Base-by-base conservation (phyloP, 1,140 invertebrate species). In the Procambarus virginalis region DNA sequence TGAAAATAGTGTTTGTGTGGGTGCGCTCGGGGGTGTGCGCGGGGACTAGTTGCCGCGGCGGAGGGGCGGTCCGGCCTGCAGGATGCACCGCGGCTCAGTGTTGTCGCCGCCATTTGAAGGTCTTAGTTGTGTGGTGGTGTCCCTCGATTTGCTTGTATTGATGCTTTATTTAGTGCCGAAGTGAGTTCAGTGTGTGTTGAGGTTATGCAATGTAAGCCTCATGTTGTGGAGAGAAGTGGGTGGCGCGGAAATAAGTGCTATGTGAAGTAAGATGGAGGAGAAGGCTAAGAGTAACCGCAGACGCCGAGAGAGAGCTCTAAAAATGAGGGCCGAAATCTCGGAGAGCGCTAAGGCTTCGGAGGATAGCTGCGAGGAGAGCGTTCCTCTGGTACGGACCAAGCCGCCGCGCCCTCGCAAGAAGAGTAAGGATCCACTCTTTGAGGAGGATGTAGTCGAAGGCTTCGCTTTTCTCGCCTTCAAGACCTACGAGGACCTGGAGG, bases 381-480 rank as follows among this genome's bases (percentile, higher is more conserved):
- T 89, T 58, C 87, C 87, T 49, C 73, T 75, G 87, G 80, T 84
- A 51, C 70, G 87, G 70, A 84, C 87, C 55, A 89, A 89, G 87
- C 87, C 87, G 87, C 87, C 87, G 73, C 87, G 87, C 80, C 87
- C 87, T 68, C 77, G 85, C 20, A 91, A 91, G 70, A 91, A 86
- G 83, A 84, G 45, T 70, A 88, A 64, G 84, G 91, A 91, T 8
- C 91, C 91, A 14, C 85, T 91, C 60, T 91, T 88, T 76, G 86
- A 91, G 51, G 91, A 91, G 86, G 91, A 91, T 73, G 76, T 91
- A n/a, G 83, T 91, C 9, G 91, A 91, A 60, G 91, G 91, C 85
- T 91, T 91, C 81, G 85, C 91, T n/a, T 91, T 91, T 70, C 68
- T 84, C 81, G 84, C 91, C 81, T 91, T 91, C 86, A 91, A 91